A percentile compares a stretch with the other conserved stretches of the same genome.
phyloP scores from a whole-genome alignment of 2,888 invertebrate species.

The Argyra leucocephala region DNA sequence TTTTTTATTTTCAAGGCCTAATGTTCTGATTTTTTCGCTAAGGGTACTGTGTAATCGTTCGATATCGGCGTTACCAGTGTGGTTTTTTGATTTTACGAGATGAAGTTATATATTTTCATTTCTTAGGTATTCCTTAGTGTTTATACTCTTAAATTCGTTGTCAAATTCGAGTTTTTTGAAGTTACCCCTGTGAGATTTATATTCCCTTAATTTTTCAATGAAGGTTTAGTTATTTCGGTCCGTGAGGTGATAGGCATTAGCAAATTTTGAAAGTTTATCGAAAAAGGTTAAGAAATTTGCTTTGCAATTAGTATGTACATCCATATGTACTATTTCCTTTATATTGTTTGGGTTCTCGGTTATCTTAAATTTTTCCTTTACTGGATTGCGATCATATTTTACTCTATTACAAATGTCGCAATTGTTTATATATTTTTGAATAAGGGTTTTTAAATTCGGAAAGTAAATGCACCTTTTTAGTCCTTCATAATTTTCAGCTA shows the following conservation, averaged over 20 bases:
- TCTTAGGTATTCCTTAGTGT: too few species aligned
- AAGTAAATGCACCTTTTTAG: neutral
- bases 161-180: too few species aligned
- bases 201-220: constrained; percentile 19
- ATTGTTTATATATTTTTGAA: constrained; percentile 13
- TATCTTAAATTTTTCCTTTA: constrained; percentile 11
- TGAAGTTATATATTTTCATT: too few species aligned
- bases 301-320: too few species aligned
- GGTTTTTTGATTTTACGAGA: too few species aligned
- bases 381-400: constrained; percentile 11
- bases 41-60: too few species aligned
- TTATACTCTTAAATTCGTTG: too few species aligned
- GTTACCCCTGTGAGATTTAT: too few species aligned
- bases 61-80: too few species aligned
- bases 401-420: constrained; percentile 14
- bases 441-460: constrained; percentile 1
- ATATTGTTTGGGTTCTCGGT: neutral
- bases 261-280: constrained; percentile 23
- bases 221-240: constrained; percentile 21
- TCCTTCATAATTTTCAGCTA: constrained; percentile 9
- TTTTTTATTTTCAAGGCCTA: too few species aligned
- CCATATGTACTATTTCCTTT: constrained; percentile 17
- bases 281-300: too few species aligned
- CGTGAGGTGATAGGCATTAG: constrained; percentile 21
- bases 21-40: too few species aligned